phyloP scores from a whole-genome alignment of 2,888 invertebrate species.

The Podabrus alpinus region DNA sequence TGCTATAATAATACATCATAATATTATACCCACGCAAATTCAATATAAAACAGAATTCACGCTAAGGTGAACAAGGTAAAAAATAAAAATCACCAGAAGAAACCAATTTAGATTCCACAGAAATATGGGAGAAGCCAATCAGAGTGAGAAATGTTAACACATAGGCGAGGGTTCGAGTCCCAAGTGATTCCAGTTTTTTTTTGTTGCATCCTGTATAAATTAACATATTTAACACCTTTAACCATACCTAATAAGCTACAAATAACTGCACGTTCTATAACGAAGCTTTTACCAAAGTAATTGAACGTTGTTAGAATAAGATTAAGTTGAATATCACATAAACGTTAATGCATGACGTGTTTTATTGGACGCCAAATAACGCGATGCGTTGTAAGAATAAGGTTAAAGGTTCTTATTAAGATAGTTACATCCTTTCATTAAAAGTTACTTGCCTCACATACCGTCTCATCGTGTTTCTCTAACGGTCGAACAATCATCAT shows the following conservation, averaged over 20 bases:
- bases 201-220: not conserved
- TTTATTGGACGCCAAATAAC: constrained; percentile 10
- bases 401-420: constrained; percentile 18
- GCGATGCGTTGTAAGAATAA: constrained; percentile 1
- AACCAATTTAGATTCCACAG: not conserved
- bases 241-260: not conserved
- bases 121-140: not conserved
- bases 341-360: constrained; percentile 1
- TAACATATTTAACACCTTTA: not conserved
- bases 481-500: not conserved
- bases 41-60: not conserved
- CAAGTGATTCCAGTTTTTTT: not conserved
- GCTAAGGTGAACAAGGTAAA: not conserved
- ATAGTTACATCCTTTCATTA: constrained; percentile 14
- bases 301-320: not conserved
- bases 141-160: not conserved
- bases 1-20: constrained; percentile 21
- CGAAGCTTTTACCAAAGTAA: not conserved
- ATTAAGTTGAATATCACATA: not conserved
- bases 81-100: not conserved
- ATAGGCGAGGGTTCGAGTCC: not conserved
- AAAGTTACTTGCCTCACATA: constrained; percentile 4
- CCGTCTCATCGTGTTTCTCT: not conserved
- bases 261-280: too few relatives aligned
- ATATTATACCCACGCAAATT: constrained; percentile 19